Evolutionary conservation across 1,140 invertebrate genomes (phyloP).

Genomic region (Metaphire vulgaris): DNA sequence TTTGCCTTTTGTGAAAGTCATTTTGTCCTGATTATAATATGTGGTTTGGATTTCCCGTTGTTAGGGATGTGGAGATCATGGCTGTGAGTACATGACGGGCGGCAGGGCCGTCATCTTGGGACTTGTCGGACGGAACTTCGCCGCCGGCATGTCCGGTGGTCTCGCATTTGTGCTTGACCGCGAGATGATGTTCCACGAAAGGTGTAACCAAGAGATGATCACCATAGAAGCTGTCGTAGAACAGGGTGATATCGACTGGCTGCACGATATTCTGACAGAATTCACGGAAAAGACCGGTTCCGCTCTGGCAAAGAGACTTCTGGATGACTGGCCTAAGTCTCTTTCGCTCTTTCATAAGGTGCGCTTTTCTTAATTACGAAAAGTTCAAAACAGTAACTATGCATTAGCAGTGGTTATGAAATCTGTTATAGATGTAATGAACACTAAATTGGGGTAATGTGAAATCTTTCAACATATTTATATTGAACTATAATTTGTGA

Average conservation of each 20-base stretch:
- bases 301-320: slow-evolving; percentile 68
- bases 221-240: slow-evolving; percentile 73
- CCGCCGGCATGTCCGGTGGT: slow-evolving; percentile 96
- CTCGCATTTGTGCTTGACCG: slow-evolving; percentile 89
- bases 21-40: too few relatives aligned
- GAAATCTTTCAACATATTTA: too few relatives aligned
- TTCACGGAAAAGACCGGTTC: slow-evolving; percentile 88
- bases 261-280: slow-evolving; percentile 73
- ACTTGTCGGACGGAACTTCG: slow-evolving; percentile 93
- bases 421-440: too few relatives aligned
- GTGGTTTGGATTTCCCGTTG: too few relatives aligned
- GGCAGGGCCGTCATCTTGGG: slow-evolving; percentile 84
- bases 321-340: slow-evolving; percentile 73
- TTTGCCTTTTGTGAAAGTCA: too few relatives aligned
- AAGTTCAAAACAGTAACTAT: too few relatives aligned
- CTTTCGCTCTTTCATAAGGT: slow-evolving; percentile 82
- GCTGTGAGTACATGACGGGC: slow-evolving; percentile 99
- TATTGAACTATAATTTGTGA: too few relatives aligned
- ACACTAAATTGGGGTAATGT: too few relatives aligned
- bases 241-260: slow-evolving; percentile 70
- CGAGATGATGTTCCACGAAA: slow-evolving; percentile 53
- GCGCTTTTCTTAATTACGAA: too few relatives aligned
- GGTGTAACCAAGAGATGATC: slow-evolving; percentile 87
- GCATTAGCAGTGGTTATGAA: too few relatives aligned
- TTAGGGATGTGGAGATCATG: slow-evolving; percentile 90